phyloP scores from a whole-genome alignment of 2,797 vertebrate genomes.

The Megaceryle alcyon region DNA sequence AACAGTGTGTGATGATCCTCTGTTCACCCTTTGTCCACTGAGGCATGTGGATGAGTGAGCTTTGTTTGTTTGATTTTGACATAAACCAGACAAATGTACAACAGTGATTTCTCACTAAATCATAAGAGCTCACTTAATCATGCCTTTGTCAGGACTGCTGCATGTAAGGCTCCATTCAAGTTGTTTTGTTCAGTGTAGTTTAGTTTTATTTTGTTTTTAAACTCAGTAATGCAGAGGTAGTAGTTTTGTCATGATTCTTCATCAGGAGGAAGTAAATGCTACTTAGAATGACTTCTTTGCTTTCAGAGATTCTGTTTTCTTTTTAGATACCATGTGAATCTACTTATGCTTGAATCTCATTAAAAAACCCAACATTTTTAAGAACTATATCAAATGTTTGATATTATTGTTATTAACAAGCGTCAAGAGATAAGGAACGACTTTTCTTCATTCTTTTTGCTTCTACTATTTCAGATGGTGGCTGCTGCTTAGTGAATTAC shows the following conservation, averaged over 20 bases:
- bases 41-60: background rate
- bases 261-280: background rate
- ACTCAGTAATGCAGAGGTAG: background rate
- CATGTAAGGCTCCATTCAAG: background rate
- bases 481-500: background rate
- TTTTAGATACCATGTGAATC: background rate
- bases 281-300: background rate
- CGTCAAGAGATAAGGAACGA: background rate
- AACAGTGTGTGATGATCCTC: background rate
- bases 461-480: background rate
- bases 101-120: fast-evolving
- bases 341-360: background rate
- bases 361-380: background rate
- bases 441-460: background rate
- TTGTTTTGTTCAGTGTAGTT: background rate
- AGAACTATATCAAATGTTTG: background rate
- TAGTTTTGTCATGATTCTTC: background rate
- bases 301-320: background rate
- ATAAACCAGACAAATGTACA: background rate
- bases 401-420: background rate
- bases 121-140: background rate
- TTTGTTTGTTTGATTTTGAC: background rate
- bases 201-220: background rate
- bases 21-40: background rate
- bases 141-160: background rate